phyloP scores from a whole-genome alignment of 2,113 vertebrate genomes.

The Microcebus murinus region DNA sequence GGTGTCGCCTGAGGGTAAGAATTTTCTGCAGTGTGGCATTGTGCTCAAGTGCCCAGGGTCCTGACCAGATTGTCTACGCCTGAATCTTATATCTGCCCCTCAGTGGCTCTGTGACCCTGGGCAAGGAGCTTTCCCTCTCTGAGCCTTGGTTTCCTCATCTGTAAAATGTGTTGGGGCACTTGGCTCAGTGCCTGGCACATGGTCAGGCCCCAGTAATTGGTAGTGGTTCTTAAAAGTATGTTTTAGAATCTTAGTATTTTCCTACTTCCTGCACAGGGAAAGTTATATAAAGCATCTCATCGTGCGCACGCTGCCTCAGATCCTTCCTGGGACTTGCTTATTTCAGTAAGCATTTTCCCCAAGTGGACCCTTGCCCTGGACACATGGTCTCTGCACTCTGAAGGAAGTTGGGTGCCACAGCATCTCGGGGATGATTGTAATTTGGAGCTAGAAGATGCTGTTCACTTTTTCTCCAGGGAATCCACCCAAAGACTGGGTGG shows the following conservation, averaged over 20 bases:
- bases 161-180: not conserved
- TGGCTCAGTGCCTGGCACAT: not conserved
- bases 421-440: not conserved
- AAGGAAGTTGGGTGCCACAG: not conserved
- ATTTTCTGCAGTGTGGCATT: not conserved
- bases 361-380: not conserved
- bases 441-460: not conserved
- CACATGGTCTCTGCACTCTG: not conserved
- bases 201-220: not conserved
- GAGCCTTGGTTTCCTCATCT: constrained; percentile 15
- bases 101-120: not conserved
- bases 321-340: not conserved
- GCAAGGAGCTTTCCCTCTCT: not conserved
- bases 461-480: not conserved
- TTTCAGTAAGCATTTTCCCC: not conserved
- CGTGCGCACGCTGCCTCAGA: not conserved
- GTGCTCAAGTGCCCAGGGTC: not conserved
- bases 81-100: not conserved
- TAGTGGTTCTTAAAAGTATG: not conserved
- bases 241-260: not conserved
- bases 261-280: not conserved
- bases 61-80: not conserved
- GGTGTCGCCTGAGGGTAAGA: not conserved
- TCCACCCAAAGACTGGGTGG: not conserved
- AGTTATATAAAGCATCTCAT: not conserved